Percentiles rank a stretch among this genome's conserved stretches.
phyloP scores from a whole-genome alignment of 2,797 vertebrate genomes.

The Decapterus maruadsi region DNA sequence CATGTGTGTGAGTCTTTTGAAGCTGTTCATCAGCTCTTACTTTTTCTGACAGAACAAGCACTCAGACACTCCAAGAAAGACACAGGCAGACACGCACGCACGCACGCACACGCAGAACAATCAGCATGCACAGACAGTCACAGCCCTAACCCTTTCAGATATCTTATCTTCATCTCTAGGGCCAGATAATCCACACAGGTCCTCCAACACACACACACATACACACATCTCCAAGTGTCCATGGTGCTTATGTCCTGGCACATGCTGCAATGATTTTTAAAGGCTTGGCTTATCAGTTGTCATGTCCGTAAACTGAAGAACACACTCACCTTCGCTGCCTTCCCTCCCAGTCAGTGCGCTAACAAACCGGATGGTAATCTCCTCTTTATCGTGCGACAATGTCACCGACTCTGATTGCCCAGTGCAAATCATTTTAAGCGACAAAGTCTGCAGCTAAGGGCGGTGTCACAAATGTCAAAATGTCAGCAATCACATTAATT shows the following conservation, averaged over 20 bases:
- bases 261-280: slow-evolving; percentile 46
- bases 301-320: slow-evolving; percentile 43
- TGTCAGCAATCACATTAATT: slow-evolving; percentile 4
- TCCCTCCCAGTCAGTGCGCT: slow-evolving; percentile 13
- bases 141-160: slow-evolving; percentile 61
- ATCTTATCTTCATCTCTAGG: slow-evolving; percentile 80
- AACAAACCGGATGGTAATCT: slow-evolving; percentile 40
- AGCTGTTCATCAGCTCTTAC: slow-evolving; percentile 25
- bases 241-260: slow-evolving; percentile 5
- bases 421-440: slow-evolving; percentile 1
- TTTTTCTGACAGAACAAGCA: slow-evolving; percentile 36
- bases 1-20: slow-evolving; percentile 26
- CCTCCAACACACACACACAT: slow-evolving; percentile 60
- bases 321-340: slow-evolving; percentile 61
- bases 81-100: slow-evolving; percentile 1
- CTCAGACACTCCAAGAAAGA: slow-evolving; percentile 13
- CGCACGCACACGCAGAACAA: slow-evolving; percentile 35
- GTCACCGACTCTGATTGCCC: slow-evolving; percentile 11
- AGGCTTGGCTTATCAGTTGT: slow-evolving; percentile 61
- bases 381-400: slow-evolving; percentile 32
- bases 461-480: slow-evolving; percentile 11
- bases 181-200: slow-evolving; percentile 73
- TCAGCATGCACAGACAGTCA: slow-evolving; percentile 73
- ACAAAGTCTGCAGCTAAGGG: slow-evolving; percentile 1
- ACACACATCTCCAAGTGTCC: slow-evolving; percentile 14